Evolutionary conservation across 2,888 invertebrate genomes (phyloP).

Genomic region (Pinctada fucata): DNA sequence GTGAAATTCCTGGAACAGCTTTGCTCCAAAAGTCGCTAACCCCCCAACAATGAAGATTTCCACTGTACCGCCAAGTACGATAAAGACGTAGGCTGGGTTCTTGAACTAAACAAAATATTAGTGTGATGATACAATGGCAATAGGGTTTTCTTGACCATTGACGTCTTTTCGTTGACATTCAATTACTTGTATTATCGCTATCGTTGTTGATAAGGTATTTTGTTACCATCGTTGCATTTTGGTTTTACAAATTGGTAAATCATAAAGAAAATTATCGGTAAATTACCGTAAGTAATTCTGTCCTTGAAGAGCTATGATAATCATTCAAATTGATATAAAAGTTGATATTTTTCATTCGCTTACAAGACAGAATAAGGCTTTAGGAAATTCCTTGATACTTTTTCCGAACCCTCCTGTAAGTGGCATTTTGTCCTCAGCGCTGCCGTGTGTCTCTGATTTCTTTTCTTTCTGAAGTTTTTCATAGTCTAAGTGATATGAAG

Average conservation of each 20-base stretch:
- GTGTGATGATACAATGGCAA: neutral
- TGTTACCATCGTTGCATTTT: too few species aligned
- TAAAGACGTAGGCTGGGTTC: slow-evolving; percentile 79
- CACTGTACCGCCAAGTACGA: slow-evolving; percentile 83
- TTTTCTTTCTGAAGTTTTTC: slow-evolving; percentile 46
- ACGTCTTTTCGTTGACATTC: too few species aligned
- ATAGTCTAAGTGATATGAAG: slow-evolving; percentile 36
- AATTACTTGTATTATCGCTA: too few species aligned
- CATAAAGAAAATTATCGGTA: too few species aligned
- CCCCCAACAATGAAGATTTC: slow-evolving; percentile 79
- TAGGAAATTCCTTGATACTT: slow-evolving; percentile 55
- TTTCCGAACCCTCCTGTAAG: slow-evolving; percentile 53
- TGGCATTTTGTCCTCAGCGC: slow-evolving; percentile 31
- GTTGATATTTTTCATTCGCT: neutral
- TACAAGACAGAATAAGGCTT: slow-evolving; percentile 50
- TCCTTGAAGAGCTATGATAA: too few species aligned
- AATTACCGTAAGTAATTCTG: too few species aligned
- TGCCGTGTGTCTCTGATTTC: slow-evolving; percentile 47
- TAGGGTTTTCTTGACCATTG: too few species aligned
- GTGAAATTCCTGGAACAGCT: slow-evolving; percentile 55
- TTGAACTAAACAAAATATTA: slow-evolving; percentile 16
- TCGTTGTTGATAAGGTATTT: too few species aligned
- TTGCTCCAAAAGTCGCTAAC: slow-evolving; percentile 59
- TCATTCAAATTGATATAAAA: too few species aligned
- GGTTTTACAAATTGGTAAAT: too few species aligned